Evolutionary conservation across 2,797 vertebrate genomes (phyloP).

Genomic region (Lerista edwardsae): DNA sequence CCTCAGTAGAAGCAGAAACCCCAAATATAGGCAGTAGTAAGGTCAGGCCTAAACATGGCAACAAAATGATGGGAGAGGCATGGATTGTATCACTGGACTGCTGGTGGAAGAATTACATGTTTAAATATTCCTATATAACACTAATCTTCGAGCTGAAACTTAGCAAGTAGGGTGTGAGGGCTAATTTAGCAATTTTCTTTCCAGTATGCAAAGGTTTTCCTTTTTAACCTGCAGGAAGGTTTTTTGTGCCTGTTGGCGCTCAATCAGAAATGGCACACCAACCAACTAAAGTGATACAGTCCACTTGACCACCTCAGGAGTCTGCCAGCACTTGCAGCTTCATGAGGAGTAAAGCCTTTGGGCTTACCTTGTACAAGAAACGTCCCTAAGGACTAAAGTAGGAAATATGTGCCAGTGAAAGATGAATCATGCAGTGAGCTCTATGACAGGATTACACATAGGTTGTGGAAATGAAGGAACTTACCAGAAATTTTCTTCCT

Average conservation of each 20-base stretch:
- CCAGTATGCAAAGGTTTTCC: no score
- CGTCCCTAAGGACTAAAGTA: neutral
- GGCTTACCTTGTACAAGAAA: neutral
- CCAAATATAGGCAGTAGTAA: neutral
- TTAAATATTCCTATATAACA: neutral
- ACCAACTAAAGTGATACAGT: slow-evolving; percentile 1
- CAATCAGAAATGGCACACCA: neutral
- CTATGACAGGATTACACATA: neutral
- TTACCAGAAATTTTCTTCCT: neutral
- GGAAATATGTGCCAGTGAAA: neutral
- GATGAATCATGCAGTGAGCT: neutral
- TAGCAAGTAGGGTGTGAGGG: neutral
- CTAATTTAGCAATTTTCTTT: neutral
- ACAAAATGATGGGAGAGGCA: neutral
- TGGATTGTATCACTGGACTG: neutral
- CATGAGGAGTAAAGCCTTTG: neutral
- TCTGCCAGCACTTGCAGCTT: neutral
- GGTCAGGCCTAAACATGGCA: slow-evolving; percentile 6
- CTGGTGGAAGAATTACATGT: neutral
- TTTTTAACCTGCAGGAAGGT: no score
- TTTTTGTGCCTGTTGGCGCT: no score
- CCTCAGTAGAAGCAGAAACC: neutral
- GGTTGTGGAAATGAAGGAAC: neutral
- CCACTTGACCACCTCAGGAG: neutral
- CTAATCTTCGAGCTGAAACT: no score